Base-by-base conservation (phyloP, 2,888 invertebrate species). In the Amblyjoppa fuscipennis region DNA sequence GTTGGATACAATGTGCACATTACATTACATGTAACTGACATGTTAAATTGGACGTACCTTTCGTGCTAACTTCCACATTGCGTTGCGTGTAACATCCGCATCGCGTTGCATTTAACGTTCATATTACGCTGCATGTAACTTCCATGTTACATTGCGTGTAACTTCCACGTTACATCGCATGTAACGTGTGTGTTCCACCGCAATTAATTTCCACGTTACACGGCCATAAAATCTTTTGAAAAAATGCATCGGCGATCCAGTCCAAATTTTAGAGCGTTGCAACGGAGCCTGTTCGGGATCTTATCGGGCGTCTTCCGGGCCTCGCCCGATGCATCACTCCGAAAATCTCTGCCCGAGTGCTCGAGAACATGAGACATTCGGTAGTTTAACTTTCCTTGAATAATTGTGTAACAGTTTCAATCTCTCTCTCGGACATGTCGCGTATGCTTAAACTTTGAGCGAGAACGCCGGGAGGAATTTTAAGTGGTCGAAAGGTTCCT, bases 391-490 rank as follows among this genome's bases (percentile, higher is more conserved):
- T 70, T 69, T 61, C 25, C 38, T 28, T 41, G 59, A 69, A 69
- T 69, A 38, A 70, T 49, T 61, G 51, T 41, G 51, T 51, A 66
- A 76, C 66, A 66, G 51, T 66, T 66, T 25, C 25, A 51, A 16
- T 56, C 45, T 74, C 51, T 66, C 34, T 66, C 34, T 53, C 25
- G 51, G 34, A 66, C 59, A 25, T 49, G 64, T 49, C 61, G 61
- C 61, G 25, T 31, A 53, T 59, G 66, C 51, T 51, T 56, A 53
- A 78, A 81, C 41, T 49, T 70, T 70, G 51, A 51, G 31, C 69
- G 61, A 41, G 75, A 28, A 3, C 53, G 34, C 70, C 56, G 49
- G 56, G 34, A 69, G 85, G 85, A 87, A 87, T 87, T 84, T 87
- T 78, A 86, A 87, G 85, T 84, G 84, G 80, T 53, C 70, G 49